phyloP scores from a whole-genome alignment of 2,888 invertebrate genomes.

The Agrilus biguttatus region DNA sequence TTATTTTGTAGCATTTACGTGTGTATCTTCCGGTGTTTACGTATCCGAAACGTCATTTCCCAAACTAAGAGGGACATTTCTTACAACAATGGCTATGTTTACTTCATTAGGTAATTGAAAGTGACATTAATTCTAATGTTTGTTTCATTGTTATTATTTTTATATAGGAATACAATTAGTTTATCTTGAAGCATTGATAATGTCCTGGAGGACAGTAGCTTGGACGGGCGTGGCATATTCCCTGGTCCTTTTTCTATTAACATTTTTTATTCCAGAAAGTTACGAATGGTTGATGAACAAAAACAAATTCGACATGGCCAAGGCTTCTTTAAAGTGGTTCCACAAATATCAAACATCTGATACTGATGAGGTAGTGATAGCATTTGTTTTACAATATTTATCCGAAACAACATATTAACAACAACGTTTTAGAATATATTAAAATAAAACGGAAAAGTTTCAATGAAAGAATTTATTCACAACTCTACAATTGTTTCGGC shows the following conservation, averaged over 20 bases:
- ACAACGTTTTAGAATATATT: too few species aligned
- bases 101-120: constrained; percentile 40
- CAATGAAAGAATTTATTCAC: too few species aligned
- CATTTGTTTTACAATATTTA: neutral
- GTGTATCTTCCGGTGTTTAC: constrained; percentile 45
- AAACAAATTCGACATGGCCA: constrained; percentile 38
- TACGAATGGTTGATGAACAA: constrained; percentile 44
- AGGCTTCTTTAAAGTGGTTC: constrained; percentile 35
- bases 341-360: constrained; percentile 30
- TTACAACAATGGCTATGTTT: constrained; percentile 41
- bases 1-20: constrained; percentile 34
- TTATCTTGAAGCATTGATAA: constrained; percentile 38
- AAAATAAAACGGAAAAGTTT: too few species aligned
- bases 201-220: constrained; percentile 41
- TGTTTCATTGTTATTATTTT: too few species aligned
- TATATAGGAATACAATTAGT: constrained; percentile 42
- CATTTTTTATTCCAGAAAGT: constrained; percentile 41
- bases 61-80: constrained; percentile 43
- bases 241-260: constrained; percentile 34
- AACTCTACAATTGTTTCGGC: too few species aligned
- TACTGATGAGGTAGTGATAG: constrained; percentile 1
- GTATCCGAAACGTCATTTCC: constrained; percentile 46
- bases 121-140: too few species aligned
- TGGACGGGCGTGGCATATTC: constrained; percentile 39
- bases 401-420: too few species aligned